Evolutionary conservation across 2,113 vertebrate species (phyloP).

Genomic region (Catharus bicknelli): DNA sequence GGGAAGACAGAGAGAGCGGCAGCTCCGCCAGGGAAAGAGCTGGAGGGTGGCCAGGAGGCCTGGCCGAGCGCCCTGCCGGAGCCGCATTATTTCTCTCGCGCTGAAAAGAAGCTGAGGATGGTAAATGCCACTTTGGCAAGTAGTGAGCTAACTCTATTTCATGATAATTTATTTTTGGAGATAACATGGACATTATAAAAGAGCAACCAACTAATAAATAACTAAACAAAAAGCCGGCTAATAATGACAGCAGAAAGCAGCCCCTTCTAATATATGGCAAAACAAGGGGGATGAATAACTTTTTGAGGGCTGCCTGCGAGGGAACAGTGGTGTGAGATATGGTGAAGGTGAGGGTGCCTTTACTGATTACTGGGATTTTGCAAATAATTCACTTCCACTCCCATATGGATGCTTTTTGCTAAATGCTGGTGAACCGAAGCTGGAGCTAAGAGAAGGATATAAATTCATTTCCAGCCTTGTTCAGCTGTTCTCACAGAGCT

Average conservation of each 20-base stretch:
- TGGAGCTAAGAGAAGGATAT: not conserved
- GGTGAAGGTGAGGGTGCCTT: not conserved
- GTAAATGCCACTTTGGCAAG: slow-evolving; percentile 78
- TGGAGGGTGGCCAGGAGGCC: slow-evolving; percentile 76
- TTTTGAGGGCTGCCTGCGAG: not conserved
- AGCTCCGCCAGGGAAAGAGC: slow-evolving; percentile 61
- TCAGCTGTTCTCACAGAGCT: not conserved
- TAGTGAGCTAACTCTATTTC: slow-evolving; percentile 69
- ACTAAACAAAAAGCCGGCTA: slow-evolving; percentile 55
- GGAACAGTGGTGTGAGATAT: not conserved
- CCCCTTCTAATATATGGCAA: slow-evolving; percentile 21
- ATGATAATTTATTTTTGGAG: slow-evolving; percentile 73
- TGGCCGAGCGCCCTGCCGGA: slow-evolving; percentile 71
- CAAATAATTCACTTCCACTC: not conserved
- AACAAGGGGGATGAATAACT: slow-evolving; percentile 44
- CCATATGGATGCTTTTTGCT: not conserved
- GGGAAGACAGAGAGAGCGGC: slow-evolving; percentile 62
- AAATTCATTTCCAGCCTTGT: not conserved
- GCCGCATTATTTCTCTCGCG: slow-evolving; percentile 67
- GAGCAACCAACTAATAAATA: slow-evolving; percentile 67
- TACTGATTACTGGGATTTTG: not conserved
- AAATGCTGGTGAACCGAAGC: slow-evolving; percentile 13
- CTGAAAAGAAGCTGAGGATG: slow-evolving; percentile 73
- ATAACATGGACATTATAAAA: slow-evolving; percentile 69
- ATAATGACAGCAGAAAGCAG: slow-evolving; percentile 54